Base-by-base conservation (phyloP, 2,888 invertebrate genomes). In the Pollenia amentaria region DNA sequence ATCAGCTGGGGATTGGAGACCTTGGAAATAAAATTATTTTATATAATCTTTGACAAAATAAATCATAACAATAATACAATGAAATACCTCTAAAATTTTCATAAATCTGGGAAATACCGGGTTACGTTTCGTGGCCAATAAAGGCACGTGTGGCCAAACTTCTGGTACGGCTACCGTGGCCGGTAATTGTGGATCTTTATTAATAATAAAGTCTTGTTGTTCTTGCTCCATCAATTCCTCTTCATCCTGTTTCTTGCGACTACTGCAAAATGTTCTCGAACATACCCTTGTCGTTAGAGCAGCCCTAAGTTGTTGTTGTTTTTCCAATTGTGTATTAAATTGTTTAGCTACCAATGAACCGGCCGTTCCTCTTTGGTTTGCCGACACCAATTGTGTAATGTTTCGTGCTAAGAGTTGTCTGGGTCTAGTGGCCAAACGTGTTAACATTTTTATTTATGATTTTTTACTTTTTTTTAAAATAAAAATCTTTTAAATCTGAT, bases 91-190 rank as follows among this genome's bases (percentile, higher is more conserved):
- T 88, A 99, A 96, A 89, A 99, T 95, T 94, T 99, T 99, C 89
- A 99, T 98, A 93, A 99, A 99, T 89, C 98, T 96, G 21, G 99
- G 99, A 94, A 99, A 99, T 1, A 99, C 97, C 6, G 99, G 99
- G 94, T 99, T 98, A 89, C 98, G 95, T 90, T 95, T 96, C 88
- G 99, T 97, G 0, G 99, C 98, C 89, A 99, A 96, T 10, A 99
- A 96, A 3, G 99, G 99, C 21, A 99, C 96, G 92, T 97, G 97
- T 0, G 99, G 99, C 97, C 98, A 99, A 11, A 97, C 96, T 93
- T 99, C 99, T 0, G 99, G 99, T 42, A 99, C 97, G 16, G 97
- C 97, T 65, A 98, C 97, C 0, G 98, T 97, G 0, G 98, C 98
- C 67, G 98, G 97, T 87, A 98, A 88, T 51, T 92, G 92, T 2